Evolutionary conservation across 2,888 invertebrate species (phyloP).

Genomic region (Maniola hyperantus): DNA sequence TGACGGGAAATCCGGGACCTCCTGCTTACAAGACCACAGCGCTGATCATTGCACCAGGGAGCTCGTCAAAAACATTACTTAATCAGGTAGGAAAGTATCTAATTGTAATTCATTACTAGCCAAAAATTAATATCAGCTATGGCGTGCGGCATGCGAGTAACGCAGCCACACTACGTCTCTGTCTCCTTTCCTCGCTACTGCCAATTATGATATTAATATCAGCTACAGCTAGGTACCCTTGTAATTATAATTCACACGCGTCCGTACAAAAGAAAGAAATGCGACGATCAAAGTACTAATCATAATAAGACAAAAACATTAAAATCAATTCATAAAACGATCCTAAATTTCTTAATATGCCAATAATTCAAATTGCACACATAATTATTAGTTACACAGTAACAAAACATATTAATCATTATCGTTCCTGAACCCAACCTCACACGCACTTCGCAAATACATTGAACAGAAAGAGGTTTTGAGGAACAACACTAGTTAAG

Average conservation of each 20-base stretch:
- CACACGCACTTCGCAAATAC: constrained; percentile 59
- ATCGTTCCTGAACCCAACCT: constrained; percentile 50
- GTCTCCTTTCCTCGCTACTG: too few species aligned
- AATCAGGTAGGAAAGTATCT: too few species aligned
- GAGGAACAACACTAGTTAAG: constrained; percentile 24
- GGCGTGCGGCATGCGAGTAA: too few species aligned
- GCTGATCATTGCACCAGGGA: too few species aligned
- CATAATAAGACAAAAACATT: constrained; percentile 25
- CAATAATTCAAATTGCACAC: constrained; percentile 36
- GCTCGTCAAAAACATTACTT: too few species aligned
- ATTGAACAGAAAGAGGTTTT: constrained; percentile 31
- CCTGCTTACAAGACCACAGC: too few species aligned
- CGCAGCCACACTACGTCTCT: too few species aligned
- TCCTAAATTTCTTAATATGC: constrained; percentile 36
- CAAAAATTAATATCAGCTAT: too few species aligned
- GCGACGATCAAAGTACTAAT: background rate
- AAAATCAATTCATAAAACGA: constrained; percentile 36
- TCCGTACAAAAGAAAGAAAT: background rate
- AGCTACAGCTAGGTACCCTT: too few species aligned
- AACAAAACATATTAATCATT: constrained; percentile 48
- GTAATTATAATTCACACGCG: constrained; percentile 3
- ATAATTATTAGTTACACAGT: constrained; percentile 44
- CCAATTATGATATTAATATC: too few species aligned
- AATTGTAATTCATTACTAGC: too few species aligned
- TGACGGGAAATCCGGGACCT: too few species aligned